These are phyloP conservation scores for Sphaeramia orbicularis DNA, from an alignment of 2,797 vertebrate species.

Conservation along the genomic window DNA sequence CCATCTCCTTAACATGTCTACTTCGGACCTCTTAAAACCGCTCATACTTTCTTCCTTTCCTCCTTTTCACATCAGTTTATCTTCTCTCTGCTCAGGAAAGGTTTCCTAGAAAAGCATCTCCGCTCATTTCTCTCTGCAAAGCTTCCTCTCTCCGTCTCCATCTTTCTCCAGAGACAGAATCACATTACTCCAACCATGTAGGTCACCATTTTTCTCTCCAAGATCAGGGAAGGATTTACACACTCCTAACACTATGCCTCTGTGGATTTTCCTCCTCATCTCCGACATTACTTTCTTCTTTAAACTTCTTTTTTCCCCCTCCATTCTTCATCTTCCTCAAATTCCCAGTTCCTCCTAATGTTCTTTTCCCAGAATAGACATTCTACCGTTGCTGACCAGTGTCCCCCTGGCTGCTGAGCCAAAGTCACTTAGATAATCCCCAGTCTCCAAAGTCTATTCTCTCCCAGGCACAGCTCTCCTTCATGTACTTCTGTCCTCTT, in stretches of 20 bases:
- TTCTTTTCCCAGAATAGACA: not conserved
- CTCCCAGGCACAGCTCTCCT: conserved; percentile 11
- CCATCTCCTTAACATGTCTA: not conserved
- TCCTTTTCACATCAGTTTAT: not conserved
- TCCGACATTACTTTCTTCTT: not conserved
- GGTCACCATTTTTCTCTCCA: conserved; percentile 17
- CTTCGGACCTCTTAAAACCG: not conserved
- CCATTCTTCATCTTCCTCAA: not conserved
- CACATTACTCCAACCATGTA: conserved; percentile 25
- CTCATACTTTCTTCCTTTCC: not conserved
- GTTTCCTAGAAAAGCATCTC: conserved; percentile 5
- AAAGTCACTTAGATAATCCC: conserved; percentile 47
- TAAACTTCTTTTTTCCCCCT: not conserved
- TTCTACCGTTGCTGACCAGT: conserved; percentile 21
- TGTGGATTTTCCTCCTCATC: conserved; percentile 11
- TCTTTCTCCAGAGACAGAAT: conserved; percentile 23
- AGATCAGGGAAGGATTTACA: conserved; percentile 6
- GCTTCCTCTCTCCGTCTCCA: not conserved
- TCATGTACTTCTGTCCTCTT: conserved; percentile 14
- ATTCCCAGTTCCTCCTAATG: conserved; percentile 1
- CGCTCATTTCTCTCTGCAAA: not conserved
- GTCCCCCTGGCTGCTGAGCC: conserved; percentile 8
- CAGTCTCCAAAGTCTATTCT: conserved; percentile 13
- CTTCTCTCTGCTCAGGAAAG: not conserved
- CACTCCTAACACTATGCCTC: not conserved